phyloP scores from a whole-genome alignment of 2,888 invertebrate species.

The Drosophila borborema region DNA sequence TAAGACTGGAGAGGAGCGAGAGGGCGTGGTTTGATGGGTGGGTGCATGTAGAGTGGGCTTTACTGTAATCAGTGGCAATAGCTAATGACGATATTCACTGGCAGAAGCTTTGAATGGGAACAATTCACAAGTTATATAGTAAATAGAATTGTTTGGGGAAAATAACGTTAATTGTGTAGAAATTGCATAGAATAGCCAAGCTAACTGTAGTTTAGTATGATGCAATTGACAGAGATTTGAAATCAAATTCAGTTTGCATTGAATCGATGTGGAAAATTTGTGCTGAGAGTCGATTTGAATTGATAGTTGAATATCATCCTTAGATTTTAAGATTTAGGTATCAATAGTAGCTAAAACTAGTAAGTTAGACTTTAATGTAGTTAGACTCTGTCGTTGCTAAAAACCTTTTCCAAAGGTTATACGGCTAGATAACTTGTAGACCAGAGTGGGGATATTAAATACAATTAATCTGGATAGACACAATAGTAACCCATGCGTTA shows the following conservation, averaged over 20 bases:
- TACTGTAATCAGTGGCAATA: constrained; percentile 9
- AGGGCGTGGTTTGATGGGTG: neutral
- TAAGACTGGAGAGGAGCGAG: neutral
- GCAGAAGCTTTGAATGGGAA: constrained; percentile 38
- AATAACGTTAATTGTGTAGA: neutral
- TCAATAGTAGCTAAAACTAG: neutral
- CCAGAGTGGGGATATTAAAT: neutral
- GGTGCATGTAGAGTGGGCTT: neutral
- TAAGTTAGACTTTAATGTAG: neutral
- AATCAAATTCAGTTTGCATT: neutral
- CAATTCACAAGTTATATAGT: constrained; percentile 10
- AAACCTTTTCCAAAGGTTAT: neutral
- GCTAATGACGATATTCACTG: constrained; percentile 8
- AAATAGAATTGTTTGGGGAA: neutral
- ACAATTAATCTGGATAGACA: neutral
- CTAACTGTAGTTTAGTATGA: neutral
- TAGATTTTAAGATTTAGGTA: neutral
- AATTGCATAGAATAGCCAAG: neutral
- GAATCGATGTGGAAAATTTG: neutral
- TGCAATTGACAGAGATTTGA: neutral
- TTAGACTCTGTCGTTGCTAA: neutral
- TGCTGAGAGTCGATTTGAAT: neutral
- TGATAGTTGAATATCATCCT: neutral
- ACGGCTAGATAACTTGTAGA: neutral
- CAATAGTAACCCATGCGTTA: too few relatives aligned